Base-by-base conservation (phyloP, 2,797 vertebrate genomes). In the Pipistrellus pipistrellus region DNA sequence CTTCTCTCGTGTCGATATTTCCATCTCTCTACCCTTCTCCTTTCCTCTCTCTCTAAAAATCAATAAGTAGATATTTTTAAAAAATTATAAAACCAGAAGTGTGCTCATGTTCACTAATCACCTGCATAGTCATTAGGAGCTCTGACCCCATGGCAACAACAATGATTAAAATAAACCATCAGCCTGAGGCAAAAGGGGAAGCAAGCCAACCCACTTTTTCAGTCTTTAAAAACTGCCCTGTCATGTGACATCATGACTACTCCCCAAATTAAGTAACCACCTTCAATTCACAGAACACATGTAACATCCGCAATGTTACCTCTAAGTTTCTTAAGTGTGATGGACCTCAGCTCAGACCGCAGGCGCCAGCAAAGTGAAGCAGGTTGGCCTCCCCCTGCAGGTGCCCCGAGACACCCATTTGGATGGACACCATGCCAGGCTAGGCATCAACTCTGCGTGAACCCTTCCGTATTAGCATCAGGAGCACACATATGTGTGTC, bases 401-500 rank as follows among this genome's bases (percentile, higher is more conserved):
- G 41, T 18, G 21, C 20, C 81, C 57, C 21, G 0, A 68, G 59
- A 81, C 0, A 51, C 48, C 51, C 71, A 1, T n/a, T 4, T 1
- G 4, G 57, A 4, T 2, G 7, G n/a, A 32, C 7, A 55, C 7
- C 0, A 11, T 3, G 9, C 10, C 2, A 6, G 21, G 10, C 73
- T 55, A 41, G 48, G 85, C 55, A 3, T 72, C 27, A 4, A 14
- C 55, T 53, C 10, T 0, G 25, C 25, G 2, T 1, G 20, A 23
- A 23, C 23, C 15, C 18, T 14, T n/a, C 1, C 4, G 3, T 17
- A 2, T 57, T 25, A 18, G 3, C 23, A 10, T 23, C 35, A 23
- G 68, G 30, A 66, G 17, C 5, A 25, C 23, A 1, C 2, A 14
- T 1, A 1, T 7, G 25, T 27, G 6, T 8, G 6, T 17, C 13